Percentiles rank a stretch among this genome's conserved stretches.
Evolutionary conservation across 2,888 invertebrate species (phyloP).

Genomic region (Drosophila subquinaria): DNA sequence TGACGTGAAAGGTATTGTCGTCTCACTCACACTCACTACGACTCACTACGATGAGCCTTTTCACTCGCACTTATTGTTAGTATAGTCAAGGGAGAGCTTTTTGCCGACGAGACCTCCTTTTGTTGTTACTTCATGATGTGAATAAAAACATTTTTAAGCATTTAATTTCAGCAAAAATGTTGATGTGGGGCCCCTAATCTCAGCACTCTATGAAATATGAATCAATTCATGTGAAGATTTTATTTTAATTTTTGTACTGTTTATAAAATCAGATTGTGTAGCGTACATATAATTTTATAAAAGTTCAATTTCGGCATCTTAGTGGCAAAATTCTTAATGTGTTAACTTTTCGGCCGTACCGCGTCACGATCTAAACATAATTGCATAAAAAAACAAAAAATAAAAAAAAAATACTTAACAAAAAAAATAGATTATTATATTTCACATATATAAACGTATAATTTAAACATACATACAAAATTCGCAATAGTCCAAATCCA

Average conservation of each 20-base stretch:
- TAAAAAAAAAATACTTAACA: neutral
- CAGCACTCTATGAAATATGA: conserved; percentile 41
- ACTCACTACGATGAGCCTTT: no score
- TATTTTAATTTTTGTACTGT: conserved; percentile 64
- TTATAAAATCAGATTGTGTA: conserved; percentile 75
- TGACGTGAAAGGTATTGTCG: no score
- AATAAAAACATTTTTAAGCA: neutral
- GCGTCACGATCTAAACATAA: conserved; percentile 64
- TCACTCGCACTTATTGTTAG: no score
- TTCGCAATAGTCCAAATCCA: conserved; percentile 50
- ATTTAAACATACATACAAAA: conserved; percentile 11
- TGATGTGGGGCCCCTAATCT: neutral
- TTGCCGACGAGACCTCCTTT: no score
- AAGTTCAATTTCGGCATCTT: conserved; percentile 73
- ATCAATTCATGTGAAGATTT: conserved; percentile 32
- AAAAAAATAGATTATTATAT: conserved; percentile 2
- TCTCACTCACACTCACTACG: no score
- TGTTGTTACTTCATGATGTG: no score
- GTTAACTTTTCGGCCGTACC: conserved; percentile 70
- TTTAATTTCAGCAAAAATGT: neutral
- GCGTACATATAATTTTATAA: conserved; percentile 74
- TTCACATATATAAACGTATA: conserved; percentile 22
- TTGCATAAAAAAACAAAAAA: conserved; percentile 36
- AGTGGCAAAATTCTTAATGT: conserved; percentile 77
- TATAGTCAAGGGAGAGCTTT: no score